Evolutionary conservation across 2,113 vertebrate genomes (phyloP), one percentile per base, ranked within the genome.

Genomic region (Grammomys dolichurus): DNA sequence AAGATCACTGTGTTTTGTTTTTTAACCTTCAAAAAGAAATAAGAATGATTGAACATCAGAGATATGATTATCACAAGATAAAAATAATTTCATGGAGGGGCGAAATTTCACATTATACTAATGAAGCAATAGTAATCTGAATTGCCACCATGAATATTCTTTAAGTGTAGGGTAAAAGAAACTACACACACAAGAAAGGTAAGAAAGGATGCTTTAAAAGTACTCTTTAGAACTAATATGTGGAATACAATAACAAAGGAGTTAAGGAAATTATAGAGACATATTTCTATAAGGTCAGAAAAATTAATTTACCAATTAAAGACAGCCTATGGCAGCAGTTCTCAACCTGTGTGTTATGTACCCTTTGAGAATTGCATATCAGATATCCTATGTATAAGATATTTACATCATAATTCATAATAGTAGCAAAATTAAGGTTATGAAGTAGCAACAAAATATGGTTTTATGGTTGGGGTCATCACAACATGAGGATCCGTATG

Each of bases 271-370:
- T 87, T 11, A 63, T 43, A 80, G 67, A 81, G 86, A 2, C 11
- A 80, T 17, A 84, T 75, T 95, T 95, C 4, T 3, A 12, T 94
- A n/a, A 93, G 31, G 12, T 87, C 84, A 51, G 20, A 78, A 87
- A 87, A 60, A 65, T 75, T 24, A 69, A 70, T 58, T 26, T 80
- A 16, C 36, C 51, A 56, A 31, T 84, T n/a, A 85, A 31, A 65
- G 82, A 86, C 16, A 67, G 9, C 1, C 40, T 85, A 46, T 28
- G 43, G 5, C 12, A 76, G 5, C 24, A 48, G 13, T 76, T 76
- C 24, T 76, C 43, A 28, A 76, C 43, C 43, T 76, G 12, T 76
- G 24, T 12, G 43, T 48, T 22, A 26, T 4, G 46, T 5, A 2
- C 12, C 43, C 5, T 67, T 67, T 67, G 65, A 11, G 28, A 28